Evolutionary conservation across 2,113 vertebrate genomes (phyloP).

Genomic region (Lethenteron camtschaticum): DNA sequence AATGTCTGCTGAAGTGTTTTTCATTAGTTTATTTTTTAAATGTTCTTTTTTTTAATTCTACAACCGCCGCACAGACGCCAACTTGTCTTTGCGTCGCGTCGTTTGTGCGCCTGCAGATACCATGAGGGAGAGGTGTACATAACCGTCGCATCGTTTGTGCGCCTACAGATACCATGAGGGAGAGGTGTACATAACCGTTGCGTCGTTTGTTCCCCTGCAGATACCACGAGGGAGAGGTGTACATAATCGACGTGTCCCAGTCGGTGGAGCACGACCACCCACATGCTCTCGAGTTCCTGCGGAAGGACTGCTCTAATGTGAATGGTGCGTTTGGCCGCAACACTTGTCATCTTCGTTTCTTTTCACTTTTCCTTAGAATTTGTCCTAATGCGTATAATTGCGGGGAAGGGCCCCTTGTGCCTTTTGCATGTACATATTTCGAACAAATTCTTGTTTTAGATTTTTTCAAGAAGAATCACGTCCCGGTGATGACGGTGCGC

Average conservation of each 20-base stretch:
- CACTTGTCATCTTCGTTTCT: neutral
- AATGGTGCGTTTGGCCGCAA: conserved; percentile 32
- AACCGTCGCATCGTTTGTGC: neutral
- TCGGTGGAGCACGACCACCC: conserved; percentile 89
- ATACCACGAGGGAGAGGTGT: conserved; percentile 44
- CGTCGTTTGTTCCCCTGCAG: conserved; percentile 16
- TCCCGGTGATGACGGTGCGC: conserved; percentile 70
- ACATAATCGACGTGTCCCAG: conserved; percentile 83
- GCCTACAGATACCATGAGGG: neutral
- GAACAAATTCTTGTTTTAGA: conserved; percentile 22
- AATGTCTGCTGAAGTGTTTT: too few relatives aligned
- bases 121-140: neutral
- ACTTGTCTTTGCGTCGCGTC: too few relatives aligned
- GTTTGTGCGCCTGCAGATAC: neutral
- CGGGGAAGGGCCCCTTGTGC: neutral
- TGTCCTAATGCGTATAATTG: neutral
- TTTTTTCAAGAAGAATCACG: conserved; percentile 47
- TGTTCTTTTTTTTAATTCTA: too few relatives aligned
- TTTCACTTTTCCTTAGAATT: neutral
- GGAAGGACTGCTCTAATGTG: conserved; percentile 73
- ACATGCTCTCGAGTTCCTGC: conserved; percentile 68
- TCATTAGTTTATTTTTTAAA: too few relatives aligned
- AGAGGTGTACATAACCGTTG: neutral
- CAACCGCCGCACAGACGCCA: too few relatives aligned
- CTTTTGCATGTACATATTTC: neutral